Evolutionary conservation across 1,140 invertebrate genomes (phyloP).

Genomic region (Sycophaga agraensis): DNA sequence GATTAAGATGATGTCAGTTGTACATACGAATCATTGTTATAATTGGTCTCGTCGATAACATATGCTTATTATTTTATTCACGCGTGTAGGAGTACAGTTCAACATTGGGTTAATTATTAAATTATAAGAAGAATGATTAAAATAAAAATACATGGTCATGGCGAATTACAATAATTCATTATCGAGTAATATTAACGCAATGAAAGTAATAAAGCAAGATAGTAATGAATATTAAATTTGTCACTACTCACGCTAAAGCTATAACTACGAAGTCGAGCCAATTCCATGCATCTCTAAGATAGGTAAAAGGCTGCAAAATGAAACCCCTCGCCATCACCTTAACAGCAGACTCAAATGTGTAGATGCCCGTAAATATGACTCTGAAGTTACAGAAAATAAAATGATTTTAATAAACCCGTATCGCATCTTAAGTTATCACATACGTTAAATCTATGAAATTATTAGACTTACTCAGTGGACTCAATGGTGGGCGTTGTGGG

Average conservation of each 20-base stretch:
- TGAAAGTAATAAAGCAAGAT: neutral
- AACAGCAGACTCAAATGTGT: slow-evolving; percentile 97
- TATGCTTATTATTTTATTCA: neutral
- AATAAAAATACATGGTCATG: too few species aligned
- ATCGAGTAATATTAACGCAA: neutral
- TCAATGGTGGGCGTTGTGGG: slow-evolving; percentile 88
- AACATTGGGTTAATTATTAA: too few species aligned
- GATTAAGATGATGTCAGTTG: slow-evolving; percentile 2
- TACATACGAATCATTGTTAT: neutral
- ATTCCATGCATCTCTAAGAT: slow-evolving; percentile 99
- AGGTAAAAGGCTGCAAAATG: slow-evolving; percentile 98
- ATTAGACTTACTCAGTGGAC: slow-evolving; percentile 90
- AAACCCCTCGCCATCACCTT: slow-evolving; percentile 99
- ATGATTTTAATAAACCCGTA: too few species aligned
- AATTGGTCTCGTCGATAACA: neutral
- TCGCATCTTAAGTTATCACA: too few species aligned
- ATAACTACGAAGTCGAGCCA: slow-evolving; percentile 99
- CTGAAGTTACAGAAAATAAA: slow-evolving; percentile 65
- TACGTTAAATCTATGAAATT: neutral
- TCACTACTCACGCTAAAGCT: slow-evolving; percentile 94
- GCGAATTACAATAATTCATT: neutral
- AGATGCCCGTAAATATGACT: slow-evolving; percentile 99
- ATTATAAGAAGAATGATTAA: too few species aligned
- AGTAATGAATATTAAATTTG: neutral
- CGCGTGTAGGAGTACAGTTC: too few species aligned